phyloP scores from a whole-genome alignment of 2,888 invertebrate genomes.

The Ctena decussata region DNA sequence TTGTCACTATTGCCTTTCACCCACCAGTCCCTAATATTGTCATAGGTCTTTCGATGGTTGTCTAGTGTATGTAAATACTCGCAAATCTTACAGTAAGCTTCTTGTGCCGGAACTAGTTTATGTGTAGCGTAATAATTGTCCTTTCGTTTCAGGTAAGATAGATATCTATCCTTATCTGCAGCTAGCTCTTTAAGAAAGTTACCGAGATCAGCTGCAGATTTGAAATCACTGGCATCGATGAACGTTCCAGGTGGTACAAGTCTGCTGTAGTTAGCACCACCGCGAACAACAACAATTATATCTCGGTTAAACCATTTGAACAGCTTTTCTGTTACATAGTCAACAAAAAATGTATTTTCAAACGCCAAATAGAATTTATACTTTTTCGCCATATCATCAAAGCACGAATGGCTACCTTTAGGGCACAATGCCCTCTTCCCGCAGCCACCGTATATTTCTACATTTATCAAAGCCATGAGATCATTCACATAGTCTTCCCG shows the following conservation, averaged over 20 bases:
- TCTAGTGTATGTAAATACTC: neutral
- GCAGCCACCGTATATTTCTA: constrained; percentile 44
- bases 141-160: neutral
- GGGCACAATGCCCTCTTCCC: neutral
- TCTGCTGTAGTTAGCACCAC: neutral
- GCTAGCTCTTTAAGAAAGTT: neutral
- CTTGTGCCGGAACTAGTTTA: neutral
- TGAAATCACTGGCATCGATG: constrained; percentile 3
- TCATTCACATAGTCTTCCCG: constrained; percentile 32
- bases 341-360: neutral
- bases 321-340: constrained; percentile 12
- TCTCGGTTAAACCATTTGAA: neutral
- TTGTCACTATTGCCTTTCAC: no score
- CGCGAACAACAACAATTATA: constrained; percentile 4
- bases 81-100: neutral
- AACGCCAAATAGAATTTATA: constrained; percentile 20
- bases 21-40: neutral
- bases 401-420: neutral
- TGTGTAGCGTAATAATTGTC: neutral
- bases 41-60: neutral
- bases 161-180: neutral
- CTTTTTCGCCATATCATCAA: neutral
- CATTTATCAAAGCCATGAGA: constrained; percentile 18
- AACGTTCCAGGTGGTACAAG: neutral
- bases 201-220: neutral